Conservation (phyloP, 2,113 vertebrate genomes). For the Neolamprologus devosi region DNA sequence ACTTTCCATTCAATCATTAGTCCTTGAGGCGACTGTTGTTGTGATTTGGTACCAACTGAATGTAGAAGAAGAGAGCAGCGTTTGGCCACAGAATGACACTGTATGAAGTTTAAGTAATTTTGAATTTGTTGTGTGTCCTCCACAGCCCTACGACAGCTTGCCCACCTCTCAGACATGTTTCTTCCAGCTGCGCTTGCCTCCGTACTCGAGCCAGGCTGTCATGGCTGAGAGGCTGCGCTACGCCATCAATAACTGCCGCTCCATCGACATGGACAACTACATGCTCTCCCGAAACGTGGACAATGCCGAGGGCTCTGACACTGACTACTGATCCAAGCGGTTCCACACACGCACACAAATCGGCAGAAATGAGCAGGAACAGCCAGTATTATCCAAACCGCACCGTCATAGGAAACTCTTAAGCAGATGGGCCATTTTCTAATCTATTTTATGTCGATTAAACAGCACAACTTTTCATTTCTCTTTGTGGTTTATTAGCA, state of each 20-base stretch:
- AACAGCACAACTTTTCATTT: slow-evolving; percentile 80
- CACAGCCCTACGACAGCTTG: slow-evolving; percentile 76
- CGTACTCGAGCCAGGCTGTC: slow-evolving; percentile 75
- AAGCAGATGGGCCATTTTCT: slow-evolving; percentile 67
- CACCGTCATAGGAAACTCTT: slow-evolving; percentile 19
- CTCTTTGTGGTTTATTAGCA: slow-evolving; percentile 78
- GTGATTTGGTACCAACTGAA: not conserved
- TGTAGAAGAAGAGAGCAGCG: not conserved
- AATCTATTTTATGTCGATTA: slow-evolving; percentile 63
- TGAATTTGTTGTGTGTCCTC: not conserved
- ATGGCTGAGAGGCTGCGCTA: slow-evolving; percentile 77
- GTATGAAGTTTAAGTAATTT: not conserved
- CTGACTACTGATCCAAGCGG: slow-evolving; percentile 63
- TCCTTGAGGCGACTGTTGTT: not conserved
- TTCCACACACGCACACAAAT: not conserved
- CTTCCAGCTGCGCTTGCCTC: slow-evolving; percentile 78
- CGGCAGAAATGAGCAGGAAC: not conserved
- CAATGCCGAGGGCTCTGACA: slow-evolving; percentile 73
- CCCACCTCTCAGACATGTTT: slow-evolving; percentile 80
- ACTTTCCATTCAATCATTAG: accelerated
- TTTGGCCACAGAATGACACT: accelerated
- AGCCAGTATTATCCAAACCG: not conserved
- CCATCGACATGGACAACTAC: slow-evolving; percentile 83
- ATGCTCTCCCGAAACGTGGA: slow-evolving; percentile 78
- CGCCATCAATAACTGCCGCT: slow-evolving; percentile 80